phyloP scores from a whole-genome alignment of 2,113 vertebrate genomes.

The Pampusana beccarii region DNA sequence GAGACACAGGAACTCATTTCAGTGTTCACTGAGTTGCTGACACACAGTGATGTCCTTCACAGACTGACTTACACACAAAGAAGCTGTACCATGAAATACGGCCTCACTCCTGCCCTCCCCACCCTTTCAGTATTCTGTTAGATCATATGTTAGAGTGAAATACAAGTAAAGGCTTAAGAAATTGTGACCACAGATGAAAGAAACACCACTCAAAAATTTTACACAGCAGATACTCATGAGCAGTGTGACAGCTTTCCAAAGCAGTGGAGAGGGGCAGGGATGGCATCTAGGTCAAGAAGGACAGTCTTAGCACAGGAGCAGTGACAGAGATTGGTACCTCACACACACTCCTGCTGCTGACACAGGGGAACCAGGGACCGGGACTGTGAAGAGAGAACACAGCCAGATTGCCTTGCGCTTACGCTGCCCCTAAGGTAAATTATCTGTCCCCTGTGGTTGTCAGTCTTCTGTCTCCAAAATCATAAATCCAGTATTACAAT shows the following conservation, averaged over 20 bases:
- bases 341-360: neutral
- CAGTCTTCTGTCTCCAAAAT: neutral
- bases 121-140: neutral
- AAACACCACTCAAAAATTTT: neutral
- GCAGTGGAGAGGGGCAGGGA: rapidly evolving
- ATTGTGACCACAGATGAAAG: neutral
- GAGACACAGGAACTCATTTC: neutral
- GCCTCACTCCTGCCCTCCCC: neutral
- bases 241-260: neutral
- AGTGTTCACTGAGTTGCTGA: neutral
- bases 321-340: neutral
- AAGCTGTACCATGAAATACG: neutral
- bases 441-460: neutral
- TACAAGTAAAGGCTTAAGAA: neutral
- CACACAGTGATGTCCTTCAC: neutral
- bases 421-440: neutral
- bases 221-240: neutral
- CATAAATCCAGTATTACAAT: neutral
- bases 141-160: neutral
- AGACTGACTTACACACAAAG: neutral
- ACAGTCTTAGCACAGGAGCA: neutral
- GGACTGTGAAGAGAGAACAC: neutral
- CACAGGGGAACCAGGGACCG: neutral
- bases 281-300: neutral
- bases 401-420: neutral